Evolutionary conservation across 2,797 vertebrate species (phyloP).

Genomic region (Pseudochirops cupreus): DNA sequence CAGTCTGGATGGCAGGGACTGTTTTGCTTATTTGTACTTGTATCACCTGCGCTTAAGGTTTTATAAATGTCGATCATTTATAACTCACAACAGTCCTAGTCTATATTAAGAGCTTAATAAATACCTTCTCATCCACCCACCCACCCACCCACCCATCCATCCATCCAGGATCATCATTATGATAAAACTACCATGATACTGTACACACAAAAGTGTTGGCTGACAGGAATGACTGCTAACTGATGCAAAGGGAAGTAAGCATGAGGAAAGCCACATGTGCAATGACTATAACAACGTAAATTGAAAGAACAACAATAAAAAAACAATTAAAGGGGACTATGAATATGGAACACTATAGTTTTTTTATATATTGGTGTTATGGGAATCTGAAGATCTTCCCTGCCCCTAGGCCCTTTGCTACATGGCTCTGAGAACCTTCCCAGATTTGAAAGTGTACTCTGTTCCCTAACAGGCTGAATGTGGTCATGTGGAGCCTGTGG

Average conservation of each 20-base stretch:
- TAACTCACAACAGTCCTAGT: neutral
- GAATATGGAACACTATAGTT: neutral
- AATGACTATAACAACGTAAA: neutral
- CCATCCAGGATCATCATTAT: neutral
- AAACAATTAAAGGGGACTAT: neutral
- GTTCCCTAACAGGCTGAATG: too few relatives aligned
- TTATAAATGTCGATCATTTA: neutral
- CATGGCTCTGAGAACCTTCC: too few relatives aligned
- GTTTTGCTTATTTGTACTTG: neutral
- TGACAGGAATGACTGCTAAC: neutral
- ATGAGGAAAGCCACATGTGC: neutral
- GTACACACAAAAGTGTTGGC: neutral
- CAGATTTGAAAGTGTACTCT: too few relatives aligned
- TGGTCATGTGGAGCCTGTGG: too few relatives aligned
- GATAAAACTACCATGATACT: neutral
- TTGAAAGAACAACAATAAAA: neutral
- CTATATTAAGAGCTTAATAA: neutral
- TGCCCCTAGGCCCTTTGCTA: too few relatives aligned
- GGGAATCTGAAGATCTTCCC: too few relatives aligned
- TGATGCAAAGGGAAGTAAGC: neutral
- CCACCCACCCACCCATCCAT: neutral
- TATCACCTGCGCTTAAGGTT: neutral
- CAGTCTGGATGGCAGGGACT: neutral
- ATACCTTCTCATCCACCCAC: neutral
- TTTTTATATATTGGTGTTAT: too few relatives aligned